Conservation (phyloP, 2,113 vertebrate genomes). For the Notothenia coriiceps region DNA sequence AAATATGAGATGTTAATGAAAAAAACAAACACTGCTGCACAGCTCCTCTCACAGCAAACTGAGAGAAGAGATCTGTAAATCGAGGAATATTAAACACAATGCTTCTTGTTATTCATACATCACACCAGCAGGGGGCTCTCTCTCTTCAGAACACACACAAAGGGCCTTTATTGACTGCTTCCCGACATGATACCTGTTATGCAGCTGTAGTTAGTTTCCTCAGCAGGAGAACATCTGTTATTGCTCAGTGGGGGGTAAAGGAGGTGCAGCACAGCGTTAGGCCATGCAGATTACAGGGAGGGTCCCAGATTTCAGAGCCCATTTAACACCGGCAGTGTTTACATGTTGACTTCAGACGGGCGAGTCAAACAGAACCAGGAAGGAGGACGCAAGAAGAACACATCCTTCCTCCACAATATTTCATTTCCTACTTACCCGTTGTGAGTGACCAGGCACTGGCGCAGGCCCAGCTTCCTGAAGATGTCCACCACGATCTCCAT, state of each 20-base stretch:
- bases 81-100: neutral
- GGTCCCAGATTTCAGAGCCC: conserved; percentile 16
- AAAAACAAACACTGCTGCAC: conserved; percentile 48
- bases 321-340: conserved; percentile 52
- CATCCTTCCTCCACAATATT: neutral
- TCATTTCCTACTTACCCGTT: conserved; percentile 89
- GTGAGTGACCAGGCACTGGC: conserved; percentile 99
- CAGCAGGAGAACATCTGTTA: conserved; percentile 22
- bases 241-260: conserved; percentile 22
- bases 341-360: conserved; percentile 4
- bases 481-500: conserved; percentile 99
- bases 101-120: neutral
- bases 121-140: conserved; percentile 48
- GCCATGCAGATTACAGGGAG: conserved; percentile 63
- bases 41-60: conserved; percentile 20
- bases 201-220: conserved; percentile 42
- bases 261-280: conserved; percentile 53
- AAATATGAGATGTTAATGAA: conserved; percentile 21
- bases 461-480: conserved; percentile 97
- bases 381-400: neutral
- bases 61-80: neutral
- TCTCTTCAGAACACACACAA: neutral
- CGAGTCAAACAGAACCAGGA: neutral
- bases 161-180: neutral
- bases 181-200: conserved; percentile 25